Conservation (phyloP, 2,113 vertebrate species). For the Phylloscopus trochilus region DNA sequence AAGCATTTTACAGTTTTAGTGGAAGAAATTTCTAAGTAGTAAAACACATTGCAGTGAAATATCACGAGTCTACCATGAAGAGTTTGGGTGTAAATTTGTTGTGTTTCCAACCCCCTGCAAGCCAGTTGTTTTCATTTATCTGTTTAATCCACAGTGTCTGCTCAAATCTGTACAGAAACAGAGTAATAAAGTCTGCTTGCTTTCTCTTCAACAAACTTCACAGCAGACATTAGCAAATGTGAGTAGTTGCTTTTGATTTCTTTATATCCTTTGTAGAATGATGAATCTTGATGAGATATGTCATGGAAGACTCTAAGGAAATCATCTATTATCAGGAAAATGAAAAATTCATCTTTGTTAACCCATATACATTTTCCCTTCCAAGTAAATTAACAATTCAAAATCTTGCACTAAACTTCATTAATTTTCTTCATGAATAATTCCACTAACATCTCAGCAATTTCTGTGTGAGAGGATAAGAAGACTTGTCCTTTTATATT, state of each 20-base stretch:
- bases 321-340: constrained; percentile 44
- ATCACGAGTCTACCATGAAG: neutral
- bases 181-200: neutral
- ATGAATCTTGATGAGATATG: constrained; percentile 25
- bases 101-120: neutral
- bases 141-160: neutral
- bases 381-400: constrained; percentile 44
- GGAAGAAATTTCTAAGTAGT: neutral
- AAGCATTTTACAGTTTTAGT: neutral
- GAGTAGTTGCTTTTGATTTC: constrained; percentile 12
- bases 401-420: constrained; percentile 49
- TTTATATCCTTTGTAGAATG: neutral
- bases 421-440: constrained; percentile 61
- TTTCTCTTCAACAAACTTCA: neutral
- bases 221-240: neutral
- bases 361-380: neutral
- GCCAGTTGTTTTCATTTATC: neutral
- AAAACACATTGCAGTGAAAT: neutral
- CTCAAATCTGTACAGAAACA: neutral
- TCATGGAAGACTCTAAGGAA: constrained; percentile 39
- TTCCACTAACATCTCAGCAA: constrained; percentile 10
- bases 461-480: neutral
- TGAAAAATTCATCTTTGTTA: constrained; percentile 45
- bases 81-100: neutral
- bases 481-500: constrained; percentile 2